Evolutionary conservation across 2,113 vertebrate genomes (phyloP), one percentile per base, ranked within the genome.

Genomic region (Anguilla japonica): DNA sequence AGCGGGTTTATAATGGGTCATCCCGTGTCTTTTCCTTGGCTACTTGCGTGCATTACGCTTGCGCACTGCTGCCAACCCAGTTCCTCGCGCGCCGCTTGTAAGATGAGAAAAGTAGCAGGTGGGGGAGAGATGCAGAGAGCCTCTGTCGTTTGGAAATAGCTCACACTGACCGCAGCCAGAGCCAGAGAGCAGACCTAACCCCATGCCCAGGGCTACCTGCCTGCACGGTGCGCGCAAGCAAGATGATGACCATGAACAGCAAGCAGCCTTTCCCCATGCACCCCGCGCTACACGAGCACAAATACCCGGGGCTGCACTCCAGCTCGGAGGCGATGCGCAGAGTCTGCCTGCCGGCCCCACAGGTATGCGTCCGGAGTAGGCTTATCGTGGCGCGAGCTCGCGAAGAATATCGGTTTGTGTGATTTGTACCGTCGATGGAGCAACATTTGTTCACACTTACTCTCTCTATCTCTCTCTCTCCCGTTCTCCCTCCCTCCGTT

Each of bases 231-330:
- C 91, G 94, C 91, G 93, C 91, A 84, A 93, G 87, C 90, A 94
- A 91, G 96, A 98, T 96, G 98, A 98, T 98, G 97, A 94, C 97
- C 94, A 97, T 97, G 97, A 97, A 97, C 96, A 93, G 96, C 94
- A 98, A 98, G 95, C 97, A 98, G 96, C 96, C 97, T 81, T 98
- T 98, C 96, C 91, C 96, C 94, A 95, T 97, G 97, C 97, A 97
- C 94, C 95, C 97, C 41, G 96, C 96, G 87, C 96, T 98, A 88
- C 97, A 97, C 90, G 97, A 98, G 91, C 96, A 96, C 95, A 98
- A 98, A 93, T 98, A 97, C 92, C 91, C 96, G 93, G 91, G 96
- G 93, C 95, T 97, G 94, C 97, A 97, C 93, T 91, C 97, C 89
- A 91, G 97, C 94, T 93, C 97, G 85, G 98, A 98, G 94, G 96